These are phyloP conservation scores for Tinamus major DNA, from an alignment of 2,797 vertebrate species.

Conservation along the genomic window DNA sequence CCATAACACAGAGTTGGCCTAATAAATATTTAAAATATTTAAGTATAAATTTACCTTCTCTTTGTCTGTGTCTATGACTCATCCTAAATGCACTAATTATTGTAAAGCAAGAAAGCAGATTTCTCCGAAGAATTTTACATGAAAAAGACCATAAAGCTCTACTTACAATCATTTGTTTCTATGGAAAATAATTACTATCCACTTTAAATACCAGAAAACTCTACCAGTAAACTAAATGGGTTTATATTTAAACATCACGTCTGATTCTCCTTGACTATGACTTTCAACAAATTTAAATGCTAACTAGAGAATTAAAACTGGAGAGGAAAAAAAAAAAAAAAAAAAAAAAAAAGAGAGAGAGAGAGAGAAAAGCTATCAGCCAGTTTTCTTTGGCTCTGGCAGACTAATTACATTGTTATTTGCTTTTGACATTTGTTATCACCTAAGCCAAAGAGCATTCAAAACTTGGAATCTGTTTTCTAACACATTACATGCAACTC, in stretches of 20 bases:
- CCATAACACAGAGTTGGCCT: neutral
- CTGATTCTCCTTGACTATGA: neutral
- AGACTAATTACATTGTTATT: neutral
- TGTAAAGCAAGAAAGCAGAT: neutral
- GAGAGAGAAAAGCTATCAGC: neutral
- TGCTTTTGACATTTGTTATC: neutral
- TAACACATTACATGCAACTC: neutral
- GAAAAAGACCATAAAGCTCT: neutral
- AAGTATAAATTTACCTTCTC: neutral
- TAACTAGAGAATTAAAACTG: neutral
- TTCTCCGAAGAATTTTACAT: neutral
- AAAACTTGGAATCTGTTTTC: neutral
- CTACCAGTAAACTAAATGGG: neutral
- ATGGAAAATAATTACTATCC: neutral
- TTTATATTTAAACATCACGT: neutral
- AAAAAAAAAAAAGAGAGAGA: too few relatives aligned
- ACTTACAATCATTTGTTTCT: neutral
- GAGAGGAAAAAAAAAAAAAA: too few relatives aligned
- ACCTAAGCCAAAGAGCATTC: neutral
- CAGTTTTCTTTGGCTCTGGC: neutral
- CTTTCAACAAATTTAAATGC: neutral
- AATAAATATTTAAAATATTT: neutral
- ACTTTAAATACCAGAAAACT: neutral
- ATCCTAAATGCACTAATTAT: neutral
- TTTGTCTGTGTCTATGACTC: neutral